phyloP scores from a whole-genome alignment of 2,888 invertebrate genomes.

The Standfussiana lucernea region DNA sequence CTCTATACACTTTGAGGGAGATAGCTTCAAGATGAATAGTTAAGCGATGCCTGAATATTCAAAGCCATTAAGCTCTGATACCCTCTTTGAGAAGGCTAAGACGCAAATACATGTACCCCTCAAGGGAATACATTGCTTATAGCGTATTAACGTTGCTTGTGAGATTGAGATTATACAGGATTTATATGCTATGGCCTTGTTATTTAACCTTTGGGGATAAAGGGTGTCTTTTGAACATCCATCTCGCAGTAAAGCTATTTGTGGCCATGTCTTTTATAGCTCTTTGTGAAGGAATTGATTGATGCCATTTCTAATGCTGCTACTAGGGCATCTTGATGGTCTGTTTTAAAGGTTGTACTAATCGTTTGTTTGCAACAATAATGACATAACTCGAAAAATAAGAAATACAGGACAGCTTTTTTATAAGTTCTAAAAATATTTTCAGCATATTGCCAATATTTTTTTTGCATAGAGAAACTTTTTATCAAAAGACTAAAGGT shows the following conservation, averaged over 20 bases:
- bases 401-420: no score
- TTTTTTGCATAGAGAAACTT: no score
- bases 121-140: slow-evolving; percentile 7
- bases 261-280: neutral
- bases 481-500: no score
- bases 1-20: slow-evolving; percentile 22
- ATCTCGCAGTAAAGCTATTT: neutral
- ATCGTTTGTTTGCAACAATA: no score
- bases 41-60: slow-evolving; percentile 37
- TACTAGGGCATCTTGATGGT: neutral
- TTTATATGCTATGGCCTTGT: neutral
- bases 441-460: no score
- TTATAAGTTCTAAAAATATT: no score
- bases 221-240: neutral
- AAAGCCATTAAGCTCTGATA: slow-evolving; percentile 20
- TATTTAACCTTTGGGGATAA: neutral
- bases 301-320: neutral
- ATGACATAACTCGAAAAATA: no score
- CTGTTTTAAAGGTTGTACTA: neutral
- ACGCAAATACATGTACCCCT: slow-evolving; percentile 28
- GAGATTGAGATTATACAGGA: neutral
- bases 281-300: neutral
- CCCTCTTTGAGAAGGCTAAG: slow-evolving; percentile 27
- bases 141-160: neutral
- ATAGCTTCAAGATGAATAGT: slow-evolving; percentile 33